A percentile compares a stretch with the other conserved stretches of the same genome.
These are phyloP conservation scores for Idaea biselata DNA, from an alignment of 2,888 invertebrate genomes.

Conservation along the genomic window DNA sequence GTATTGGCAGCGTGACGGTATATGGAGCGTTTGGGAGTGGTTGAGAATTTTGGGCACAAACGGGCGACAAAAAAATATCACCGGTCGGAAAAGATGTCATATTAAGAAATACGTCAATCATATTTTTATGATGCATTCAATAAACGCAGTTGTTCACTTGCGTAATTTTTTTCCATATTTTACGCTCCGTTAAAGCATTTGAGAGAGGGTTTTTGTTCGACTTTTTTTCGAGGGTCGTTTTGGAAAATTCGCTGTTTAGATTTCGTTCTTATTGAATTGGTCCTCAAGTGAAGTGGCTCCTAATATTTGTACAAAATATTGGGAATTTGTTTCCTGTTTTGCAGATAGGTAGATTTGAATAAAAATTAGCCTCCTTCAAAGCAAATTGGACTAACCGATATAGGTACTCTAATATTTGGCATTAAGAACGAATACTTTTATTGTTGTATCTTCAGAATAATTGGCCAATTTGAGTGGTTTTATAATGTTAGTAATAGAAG, in stretches of 20 bases:
- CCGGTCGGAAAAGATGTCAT: slow-evolving; percentile 77
- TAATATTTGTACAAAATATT: slow-evolving; percentile 51
- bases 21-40: slow-evolving; percentile 20
- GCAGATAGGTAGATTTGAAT: slow-evolving; percentile 25
- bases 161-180: slow-evolving; percentile 73
- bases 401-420: neutral
- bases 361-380: slow-evolving; percentile 25
- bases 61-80: slow-evolving; percentile 79
- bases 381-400: slow-evolving; percentile 9
- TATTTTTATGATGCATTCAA: slow-evolving; percentile 78
- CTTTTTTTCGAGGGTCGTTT: slow-evolving; percentile 50
- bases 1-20: slow-evolving; percentile 7
- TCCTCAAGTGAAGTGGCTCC: slow-evolving; percentile 39
- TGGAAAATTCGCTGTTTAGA: slow-evolving; percentile 47
- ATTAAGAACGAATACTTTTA: neutral
- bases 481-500: slow-evolving; percentile 1
- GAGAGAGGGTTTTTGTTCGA: slow-evolving; percentile 50
- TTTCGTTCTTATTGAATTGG: slow-evolving; percentile 34
- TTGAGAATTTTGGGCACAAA: slow-evolving; percentile 43
- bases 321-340: slow-evolving; percentile 61
- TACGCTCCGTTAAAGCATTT: slow-evolving; percentile 67
- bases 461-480: slow-evolving; percentile 10
- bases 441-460: slow-evolving; percentile 2
- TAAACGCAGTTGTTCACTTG: slow-evolving; percentile 71
- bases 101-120: slow-evolving; percentile 81